These are phyloP conservation scores for Hylomyscus alleni DNA, from an alignment of 2,797 vertebrate genomes.

Conservation along the genomic window DNA sequence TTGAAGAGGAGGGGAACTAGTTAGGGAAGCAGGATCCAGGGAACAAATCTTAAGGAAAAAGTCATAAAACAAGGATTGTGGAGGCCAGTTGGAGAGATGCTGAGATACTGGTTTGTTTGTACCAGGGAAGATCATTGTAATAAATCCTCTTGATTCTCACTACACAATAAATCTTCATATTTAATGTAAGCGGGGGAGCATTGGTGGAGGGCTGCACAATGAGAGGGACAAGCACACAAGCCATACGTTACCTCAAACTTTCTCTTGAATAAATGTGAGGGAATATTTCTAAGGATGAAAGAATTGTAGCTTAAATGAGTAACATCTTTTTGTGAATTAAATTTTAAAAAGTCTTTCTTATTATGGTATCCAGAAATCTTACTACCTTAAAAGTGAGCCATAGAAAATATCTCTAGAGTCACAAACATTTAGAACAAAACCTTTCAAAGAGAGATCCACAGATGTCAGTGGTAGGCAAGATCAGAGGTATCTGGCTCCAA, in stretches of 20 bases:
- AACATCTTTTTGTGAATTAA: slow-evolving; percentile 32
- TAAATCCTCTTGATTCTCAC: slow-evolving; percentile 64
- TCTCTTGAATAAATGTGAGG: slow-evolving; percentile 45
- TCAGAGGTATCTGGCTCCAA: slow-evolving; percentile 15
- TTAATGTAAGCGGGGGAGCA: slow-evolving; percentile 60
- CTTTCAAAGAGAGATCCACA: neutral
- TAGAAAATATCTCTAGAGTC: slow-evolving; percentile 46
- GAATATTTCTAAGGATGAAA: slow-evolving; percentile 53
- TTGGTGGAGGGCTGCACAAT: slow-evolving; percentile 39
- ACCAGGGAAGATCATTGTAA: slow-evolving; percentile 48
- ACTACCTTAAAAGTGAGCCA: slow-evolving; percentile 46
- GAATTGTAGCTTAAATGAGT: slow-evolving; percentile 18
- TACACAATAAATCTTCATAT: slow-evolving; percentile 70
- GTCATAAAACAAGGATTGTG: slow-evolving; percentile 49
- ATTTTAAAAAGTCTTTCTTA: slow-evolving; percentile 1
- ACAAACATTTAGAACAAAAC: slow-evolving; percentile 38
- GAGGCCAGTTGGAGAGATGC: slow-evolving; percentile 48
- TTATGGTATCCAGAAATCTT: neutral
- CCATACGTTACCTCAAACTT: slow-evolving; percentile 46
- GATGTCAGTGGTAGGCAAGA: neutral
- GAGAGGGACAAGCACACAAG: slow-evolving; percentile 46
- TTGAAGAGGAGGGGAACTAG: neutral
- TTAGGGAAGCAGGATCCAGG: neutral
- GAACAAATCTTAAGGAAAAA: slow-evolving; percentile 17
- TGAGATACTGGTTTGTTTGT: slow-evolving; percentile 34